These are phyloP conservation scores for Drosophila multiciliata DNA, from an alignment of 2,888 invertebrate genomes.

Conservation along the genomic window DNA sequence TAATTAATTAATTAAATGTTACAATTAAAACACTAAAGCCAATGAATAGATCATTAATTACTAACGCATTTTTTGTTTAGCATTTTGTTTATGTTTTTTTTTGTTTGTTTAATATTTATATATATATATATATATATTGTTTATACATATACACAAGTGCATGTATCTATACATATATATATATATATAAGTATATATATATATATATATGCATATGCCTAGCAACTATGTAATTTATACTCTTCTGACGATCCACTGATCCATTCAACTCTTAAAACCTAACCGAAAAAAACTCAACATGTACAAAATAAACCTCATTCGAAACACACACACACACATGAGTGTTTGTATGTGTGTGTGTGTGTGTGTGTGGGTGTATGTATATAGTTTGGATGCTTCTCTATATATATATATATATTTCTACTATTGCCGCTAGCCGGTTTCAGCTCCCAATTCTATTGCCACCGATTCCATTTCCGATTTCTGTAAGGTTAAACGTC, in stretches of 20 bases:
- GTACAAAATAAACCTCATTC: constrained; percentile 54
- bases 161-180: constrained; percentile 17
- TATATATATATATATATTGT: constrained; percentile 14
- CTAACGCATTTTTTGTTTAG: constrained; percentile 43
- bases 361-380: constrained; percentile 8
- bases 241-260: constrained; percentile 34
- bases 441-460: constrained; percentile 57
- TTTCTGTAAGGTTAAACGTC: constrained; percentile 37
- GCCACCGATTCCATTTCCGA: constrained; percentile 45
- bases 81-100: constrained; percentile 2
- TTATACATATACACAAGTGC: constrained; percentile 16
- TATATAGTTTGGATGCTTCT: constrained; percentile 49
- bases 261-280: constrained; percentile 37
- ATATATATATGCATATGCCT: constrained; percentile 44
- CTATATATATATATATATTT: constrained; percentile 45
- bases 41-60: constrained; percentile 77
- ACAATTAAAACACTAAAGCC: constrained; percentile 82
- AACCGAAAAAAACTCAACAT: constrained; percentile 66
- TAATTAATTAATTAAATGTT: constrained; percentile 71
- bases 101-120: constrained; percentile 30
- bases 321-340: constrained; percentile 21
- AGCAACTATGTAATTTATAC: constrained; percentile 75
- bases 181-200: constrained; percentile 8
- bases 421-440: constrained; percentile 79
- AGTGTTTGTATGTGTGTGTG: constrained; percentile 7